Percentiles rank a stretch among this genome's conserved stretches.
Conservation (phyloP, 2,888 invertebrate genomes). For the Agrotis segetum region DNA sequence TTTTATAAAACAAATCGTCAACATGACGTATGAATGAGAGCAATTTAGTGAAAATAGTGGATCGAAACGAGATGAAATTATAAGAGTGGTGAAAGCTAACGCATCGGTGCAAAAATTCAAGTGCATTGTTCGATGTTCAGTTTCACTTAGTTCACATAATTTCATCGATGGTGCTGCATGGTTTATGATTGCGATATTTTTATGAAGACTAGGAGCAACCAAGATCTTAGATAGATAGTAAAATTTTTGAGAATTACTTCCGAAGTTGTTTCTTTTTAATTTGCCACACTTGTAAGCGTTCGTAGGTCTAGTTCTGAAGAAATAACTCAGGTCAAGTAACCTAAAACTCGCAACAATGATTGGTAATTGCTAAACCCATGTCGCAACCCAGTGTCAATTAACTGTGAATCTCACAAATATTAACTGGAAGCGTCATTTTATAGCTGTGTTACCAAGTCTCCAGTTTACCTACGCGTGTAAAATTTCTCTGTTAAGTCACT, state of each 20-base stretch:
- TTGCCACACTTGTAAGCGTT: too few species aligned
- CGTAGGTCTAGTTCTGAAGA: background rate
- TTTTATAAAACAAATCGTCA: slow-evolving; percentile 45
- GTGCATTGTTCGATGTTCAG: slow-evolving; percentile 83
- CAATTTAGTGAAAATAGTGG: slow-evolving; percentile 67
- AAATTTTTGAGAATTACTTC: background rate
- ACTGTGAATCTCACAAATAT: slow-evolving; percentile 59
- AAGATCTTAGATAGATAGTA: background rate
- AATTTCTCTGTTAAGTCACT: slow-evolving; percentile 56
- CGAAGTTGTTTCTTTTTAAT: too few species aligned
- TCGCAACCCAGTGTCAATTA: slow-evolving; percentile 40
- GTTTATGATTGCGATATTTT: slow-evolving; percentile 59
- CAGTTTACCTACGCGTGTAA: slow-evolving; percentile 53
- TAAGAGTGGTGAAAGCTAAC: slow-evolving; percentile 78
- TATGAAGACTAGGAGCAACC: background rate
- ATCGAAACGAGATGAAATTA: slow-evolving; percentile 66
- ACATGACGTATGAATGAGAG: slow-evolving; percentile 71
- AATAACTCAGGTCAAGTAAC: background rate
- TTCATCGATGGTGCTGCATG: slow-evolving; percentile 70
- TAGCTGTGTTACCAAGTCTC: slow-evolving; percentile 44
- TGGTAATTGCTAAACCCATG: slow-evolving; percentile 13
- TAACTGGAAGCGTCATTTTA: slow-evolving; percentile 30
- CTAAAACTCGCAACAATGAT: slow-evolving; percentile 2
- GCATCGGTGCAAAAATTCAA: slow-evolving; percentile 81
- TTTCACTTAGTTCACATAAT: slow-evolving; percentile 87